Evolutionary conservation across 2,797 vertebrate species (phyloP).

Genomic region (Typhlichthys subterraneus): DNA sequence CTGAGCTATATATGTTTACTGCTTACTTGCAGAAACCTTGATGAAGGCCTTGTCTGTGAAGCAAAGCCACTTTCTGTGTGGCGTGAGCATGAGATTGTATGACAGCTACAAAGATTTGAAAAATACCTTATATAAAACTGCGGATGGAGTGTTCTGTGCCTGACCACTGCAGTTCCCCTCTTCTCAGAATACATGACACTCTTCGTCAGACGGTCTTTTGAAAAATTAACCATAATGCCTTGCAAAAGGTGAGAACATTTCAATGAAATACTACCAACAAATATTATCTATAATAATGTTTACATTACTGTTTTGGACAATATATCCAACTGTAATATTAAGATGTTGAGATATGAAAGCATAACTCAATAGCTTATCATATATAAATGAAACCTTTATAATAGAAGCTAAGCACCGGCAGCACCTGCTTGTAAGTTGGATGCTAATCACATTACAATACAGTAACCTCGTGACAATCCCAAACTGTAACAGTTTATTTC

Average conservation of each 20-base stretch:
- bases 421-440: too few species aligned
- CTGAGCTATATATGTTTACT: conserved; percentile 29
- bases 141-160: conserved; percentile 56
- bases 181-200: conserved; percentile 12
- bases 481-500: too few species aligned
- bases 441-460: too few species aligned
- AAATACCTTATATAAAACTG: background rate
- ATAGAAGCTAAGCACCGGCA: background rate
- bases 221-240: conserved; percentile 12
- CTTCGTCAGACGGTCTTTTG: background rate
- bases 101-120: background rate
- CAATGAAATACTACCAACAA: conserved; percentile 50
- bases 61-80: conserved; percentile 51
- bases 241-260: conserved; percentile 9
- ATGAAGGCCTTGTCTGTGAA: conserved; percentile 38
- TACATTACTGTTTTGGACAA: conserved; percentile 36
- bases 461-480: too few species aligned
- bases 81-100: conserved; percentile 60
- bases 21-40: conserved; percentile 39
- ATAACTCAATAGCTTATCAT: conserved; percentile 37
- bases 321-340: conserved; percentile 35
- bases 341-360: conserved; percentile 43
- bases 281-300: conserved; percentile 19
- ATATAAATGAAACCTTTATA: conserved; percentile 56
- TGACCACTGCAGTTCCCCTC: conserved; percentile 43